Base-by-base conservation (phyloP, 2,888 invertebrate species). In the Rutpela maculata region DNA sequence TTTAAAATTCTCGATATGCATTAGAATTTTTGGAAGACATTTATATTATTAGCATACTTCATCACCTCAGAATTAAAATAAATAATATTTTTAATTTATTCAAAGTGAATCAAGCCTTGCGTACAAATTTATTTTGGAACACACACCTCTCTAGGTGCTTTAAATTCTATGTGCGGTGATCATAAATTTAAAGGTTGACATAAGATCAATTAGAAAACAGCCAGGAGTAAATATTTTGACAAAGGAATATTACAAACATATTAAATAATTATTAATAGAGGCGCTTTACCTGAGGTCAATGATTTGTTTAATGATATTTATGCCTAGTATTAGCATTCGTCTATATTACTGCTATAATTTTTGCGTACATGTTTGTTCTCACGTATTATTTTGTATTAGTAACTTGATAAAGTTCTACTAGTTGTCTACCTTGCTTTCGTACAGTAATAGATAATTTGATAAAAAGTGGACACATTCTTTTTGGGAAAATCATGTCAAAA, bases 111-210 rank as follows among this genome's bases (percentile, higher is more conserved):
- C 72, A 18, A 50, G 26, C n/a, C 43, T 15, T 26, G 67, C 56
- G 19, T 72, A 72, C 72, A 63, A 72, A 72, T 72, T 55, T 31
- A 63, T 72, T 63, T 72, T 72, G 63, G 72, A 72, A 72, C 72
- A 63, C 72, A 72, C 72, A 72, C 72, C 50, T 63, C 50, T 31
- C 17, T n/a, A 22, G 55, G 5, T 19, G 31, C 15, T 72, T 72
- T 31, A 63, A 63, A 72, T 72, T 72, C 72, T 55, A 11, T n/a
- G n/a, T 17, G 55, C 26, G 67, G 55, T 5, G 67, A 19, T 67
- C 55, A 67, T 67, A 67, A 50, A 67, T 67, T 67, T 55, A 19
- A 26, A 55, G 10, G 50, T 55, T 67, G 67, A 55, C 67, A 67
- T 50, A 15, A 67, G 50, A 67, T 67, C 67, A 50, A 67, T 67